Evolutionary conservation across 2,888 invertebrate species (phyloP).

Genomic region (Lutraria lutraria): DNA sequence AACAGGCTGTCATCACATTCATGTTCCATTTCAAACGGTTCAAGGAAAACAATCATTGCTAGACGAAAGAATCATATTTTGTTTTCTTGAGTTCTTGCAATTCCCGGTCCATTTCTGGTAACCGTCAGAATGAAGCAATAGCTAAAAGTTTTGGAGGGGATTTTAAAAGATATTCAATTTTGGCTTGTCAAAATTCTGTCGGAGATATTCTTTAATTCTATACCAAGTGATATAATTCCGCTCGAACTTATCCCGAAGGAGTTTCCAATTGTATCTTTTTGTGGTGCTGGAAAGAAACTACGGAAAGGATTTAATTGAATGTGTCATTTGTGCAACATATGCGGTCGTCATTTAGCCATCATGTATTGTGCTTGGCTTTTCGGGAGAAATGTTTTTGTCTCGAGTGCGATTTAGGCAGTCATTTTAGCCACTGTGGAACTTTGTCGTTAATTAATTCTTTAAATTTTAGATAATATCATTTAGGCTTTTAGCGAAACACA

Average conservation of each 20-base stretch:
- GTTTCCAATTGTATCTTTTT: slow-evolving; percentile 35
- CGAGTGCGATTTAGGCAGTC: neutral
- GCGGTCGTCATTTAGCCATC: slow-evolving; percentile 35
- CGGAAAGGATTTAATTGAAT: slow-evolving; percentile 52
- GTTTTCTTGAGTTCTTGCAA: slow-evolving; percentile 53
- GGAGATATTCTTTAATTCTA: slow-evolving; percentile 51
- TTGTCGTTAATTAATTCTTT: slow-evolving; percentile 13
- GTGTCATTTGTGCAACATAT: slow-evolving; percentile 50
- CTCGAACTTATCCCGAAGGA: slow-evolving; percentile 44
- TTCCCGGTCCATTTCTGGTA: slow-evolving; percentile 49
- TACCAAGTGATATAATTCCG: slow-evolving; percentile 34
- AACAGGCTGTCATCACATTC: slow-evolving; percentile 56
- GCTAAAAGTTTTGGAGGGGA: slow-evolving; percentile 22
- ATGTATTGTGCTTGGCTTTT: slow-evolving; percentile 25
- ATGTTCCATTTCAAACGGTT: slow-evolving; percentile 65
- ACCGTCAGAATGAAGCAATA: slow-evolving; percentile 18
- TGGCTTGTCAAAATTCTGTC: slow-evolving; percentile 54
- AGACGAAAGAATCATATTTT: slow-evolving; percentile 16
- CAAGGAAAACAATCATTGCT: slow-evolving; percentile 40
- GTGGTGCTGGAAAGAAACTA: slow-evolving; percentile 23
- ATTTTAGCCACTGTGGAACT: neutral
- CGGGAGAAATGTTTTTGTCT: neutral
- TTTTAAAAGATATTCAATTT: slow-evolving; percentile 42
- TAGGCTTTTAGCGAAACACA: neutral
- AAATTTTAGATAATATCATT: neutral